Evolutionary conservation across 2,888 invertebrate genomes (phyloP), one percentile per base, ranked within the genome.

Genomic region (Plusia festucae): DNA sequence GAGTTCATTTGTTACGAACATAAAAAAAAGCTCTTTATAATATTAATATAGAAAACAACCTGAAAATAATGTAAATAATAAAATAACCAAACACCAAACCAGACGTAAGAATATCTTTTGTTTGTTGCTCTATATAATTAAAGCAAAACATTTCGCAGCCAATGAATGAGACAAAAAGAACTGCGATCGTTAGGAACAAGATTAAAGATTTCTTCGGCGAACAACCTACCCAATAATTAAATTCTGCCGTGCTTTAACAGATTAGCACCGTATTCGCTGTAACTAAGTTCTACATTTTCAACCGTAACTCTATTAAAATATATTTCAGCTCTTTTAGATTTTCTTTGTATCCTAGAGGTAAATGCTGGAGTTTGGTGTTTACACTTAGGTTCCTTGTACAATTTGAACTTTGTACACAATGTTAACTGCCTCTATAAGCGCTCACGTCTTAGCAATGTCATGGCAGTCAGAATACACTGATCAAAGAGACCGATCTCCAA

Each of bases 401-500:
- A 46, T 62, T 74, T 52, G 55, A 58, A 68, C 58, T 56, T 61
- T 69, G 49, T 22, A 16, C 59, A 11, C 30, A 55, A 73, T 52
- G 53, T 53, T 34, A 32, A 44, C 49, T 44, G 11, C 9, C 44
- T 27, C 13, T 59, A 53, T 49, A 53, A 30, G 16, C n/a, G 24
- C 13, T 51, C 20, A 54, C 30, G 34, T 54, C 53, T 57, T 0
- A 22, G 20, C 32, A 22, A 13, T 60, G 59, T 54, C 49, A 30
- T 60, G 11, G 57, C 24, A 56, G 49, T 22, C 44, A 58, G 70
- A 75, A 70, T 70, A 30, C 40, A 24, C 18, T 75, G 60, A 72
- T 72, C 70, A 72, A 72, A 72, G 70, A 51, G 70, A 52, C 61
- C 46, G 40, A 54, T 60, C 34, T 60, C 22, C 22, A 51, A 57